Percentiles rank a stretch among this genome's conserved stretches.
These are phyloP conservation scores for Nomada fabriciana DNA, from an alignment of 2,888 invertebrate species.

Conservation along the genomic window DNA sequence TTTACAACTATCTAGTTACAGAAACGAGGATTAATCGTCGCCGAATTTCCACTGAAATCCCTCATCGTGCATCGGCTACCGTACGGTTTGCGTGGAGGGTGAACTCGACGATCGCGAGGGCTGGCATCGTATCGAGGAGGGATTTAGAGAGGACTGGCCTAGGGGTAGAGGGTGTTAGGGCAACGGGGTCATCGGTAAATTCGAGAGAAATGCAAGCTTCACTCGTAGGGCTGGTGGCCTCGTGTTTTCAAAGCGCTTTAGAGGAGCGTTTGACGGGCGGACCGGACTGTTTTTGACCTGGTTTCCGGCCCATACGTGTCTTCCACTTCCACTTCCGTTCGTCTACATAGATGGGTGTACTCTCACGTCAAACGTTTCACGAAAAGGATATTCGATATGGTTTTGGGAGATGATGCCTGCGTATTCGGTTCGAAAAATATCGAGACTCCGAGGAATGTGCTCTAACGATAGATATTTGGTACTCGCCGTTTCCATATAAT, in stretches of 20 bases:
- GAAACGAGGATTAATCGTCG: conserved; percentile 24
- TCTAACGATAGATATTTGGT: no score
- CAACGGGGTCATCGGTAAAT: conserved; percentile 65
- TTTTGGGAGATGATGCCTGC: conserved; percentile 12
- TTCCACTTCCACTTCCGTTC: conserved; percentile 22
- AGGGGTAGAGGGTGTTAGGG: conserved; percentile 25
- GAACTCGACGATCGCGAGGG: conserved; percentile 26
- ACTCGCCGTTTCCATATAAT: no score
- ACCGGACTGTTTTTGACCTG: conserved; percentile 68
- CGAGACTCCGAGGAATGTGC: not conserved
- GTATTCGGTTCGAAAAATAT: conserved; percentile 6
- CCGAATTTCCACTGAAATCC: conserved; percentile 33
- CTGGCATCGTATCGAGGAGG: conserved; percentile 26
- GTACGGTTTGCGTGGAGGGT: not conserved
- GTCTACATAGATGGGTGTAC: conserved; percentile 7
- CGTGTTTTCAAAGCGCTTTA: conserved; percentile 64
- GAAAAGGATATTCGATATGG: conserved; percentile 41
- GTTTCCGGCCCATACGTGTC: conserved; percentile 47
- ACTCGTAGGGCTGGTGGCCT: conserved; percentile 17
- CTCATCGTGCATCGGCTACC: conserved; percentile 23
- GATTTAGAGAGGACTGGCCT: conserved; percentile 36
- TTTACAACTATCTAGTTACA: not conserved
- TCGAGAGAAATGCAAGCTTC: conserved; percentile 64
- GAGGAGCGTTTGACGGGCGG: conserved; percentile 60
- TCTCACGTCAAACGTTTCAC: conserved; percentile 28